Percentiles rank a stretch among this genome's conserved stretches.
These are phyloP conservation scores for Hemibagrus wyckioides DNA, from an alignment of 2,113 vertebrate genomes.

Conservation along the genomic window DNA sequence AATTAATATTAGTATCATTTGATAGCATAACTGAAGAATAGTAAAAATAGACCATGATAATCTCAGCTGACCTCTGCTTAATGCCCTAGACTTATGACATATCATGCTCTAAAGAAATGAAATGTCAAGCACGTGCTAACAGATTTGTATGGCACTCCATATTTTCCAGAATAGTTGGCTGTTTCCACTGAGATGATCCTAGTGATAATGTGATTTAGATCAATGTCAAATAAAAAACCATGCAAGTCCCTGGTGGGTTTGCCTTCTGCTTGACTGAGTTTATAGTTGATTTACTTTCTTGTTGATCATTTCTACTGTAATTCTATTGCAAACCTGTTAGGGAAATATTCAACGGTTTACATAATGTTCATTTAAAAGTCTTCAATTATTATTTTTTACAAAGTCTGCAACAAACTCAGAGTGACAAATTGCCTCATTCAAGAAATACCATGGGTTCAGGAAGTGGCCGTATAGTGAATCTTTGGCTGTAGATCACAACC, in stretches of 20 bases:
- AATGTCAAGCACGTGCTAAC: constrained; percentile 47
- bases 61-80: constrained; percentile 39
- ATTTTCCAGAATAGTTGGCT: constrained; percentile 45
- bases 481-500: constrained; percentile 11
- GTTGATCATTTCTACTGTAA: not conserved
- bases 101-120: constrained; percentile 44
- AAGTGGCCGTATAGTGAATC: not conserved
- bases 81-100: constrained; percentile 34
- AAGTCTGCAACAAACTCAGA: not conserved
- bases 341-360: not conserved
- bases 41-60: constrained; percentile 48
- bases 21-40: not conserved
- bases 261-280: not conserved
- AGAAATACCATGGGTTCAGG: no score
- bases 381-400: not conserved
- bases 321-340: not conserved
- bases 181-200: constrained; percentile 18
- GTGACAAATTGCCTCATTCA: not conserved
- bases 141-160: constrained; percentile 36
- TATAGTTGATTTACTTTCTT: not conserved
- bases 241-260: not conserved
- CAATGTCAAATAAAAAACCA: constrained; percentile 22
- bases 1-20: constrained; percentile 40
- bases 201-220: constrained; percentile 49
- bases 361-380: not conserved